These are phyloP conservation scores for Liopterus haemorrhoidalis DNA, from an alignment of 2,888 invertebrate genomes.

Conservation along the genomic window DNA sequence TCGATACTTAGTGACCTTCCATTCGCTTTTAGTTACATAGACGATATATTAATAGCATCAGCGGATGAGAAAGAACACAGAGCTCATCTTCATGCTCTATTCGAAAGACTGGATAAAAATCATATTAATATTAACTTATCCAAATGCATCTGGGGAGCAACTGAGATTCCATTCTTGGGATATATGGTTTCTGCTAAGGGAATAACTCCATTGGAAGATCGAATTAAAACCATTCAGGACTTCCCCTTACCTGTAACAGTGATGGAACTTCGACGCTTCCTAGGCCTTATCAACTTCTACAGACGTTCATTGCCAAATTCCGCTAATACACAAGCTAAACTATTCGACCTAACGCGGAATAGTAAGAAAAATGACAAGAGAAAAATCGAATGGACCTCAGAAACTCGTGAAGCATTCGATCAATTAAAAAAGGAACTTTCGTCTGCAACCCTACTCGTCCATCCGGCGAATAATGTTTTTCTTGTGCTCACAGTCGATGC, in stretches of 20 bases:
- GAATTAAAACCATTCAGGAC: slow-evolving; percentile 27
- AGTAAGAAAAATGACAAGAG: slow-evolving; percentile 11
- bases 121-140: slow-evolving; percentile 26
- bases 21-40: slow-evolving; percentile 28
- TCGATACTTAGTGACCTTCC: not conserved
- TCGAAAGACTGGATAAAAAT: slow-evolving; percentile 26
- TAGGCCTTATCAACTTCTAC: slow-evolving; percentile 25
- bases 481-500: slow-evolving; percentile 34
- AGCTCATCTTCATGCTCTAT: slow-evolving; percentile 22
- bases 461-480: slow-evolving; percentile 11
- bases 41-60: slow-evolving; percentile 32
- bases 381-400: slow-evolving; percentile 27
- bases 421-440: slow-evolving; percentile 34
- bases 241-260: slow-evolving; percentile 19
- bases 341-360: slow-evolving; percentile 2
- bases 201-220: slow-evolving; percentile 24
- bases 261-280: slow-evolving; percentile 22
- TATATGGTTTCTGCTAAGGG: slow-evolving; percentile 25
- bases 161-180: slow-evolving; percentile 26
- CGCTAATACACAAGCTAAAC: slow-evolving; percentile 18
- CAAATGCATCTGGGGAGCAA: slow-evolving; percentile 28
- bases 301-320: slow-evolving; percentile 21
- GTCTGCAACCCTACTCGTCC: slow-evolving; percentile 35
- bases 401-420: slow-evolving; percentile 32
- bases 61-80: slow-evolving; percentile 25